Evolutionary conservation across 2,888 invertebrate species (phyloP).

Genomic region (Amphimallon solstitiale): DNA sequence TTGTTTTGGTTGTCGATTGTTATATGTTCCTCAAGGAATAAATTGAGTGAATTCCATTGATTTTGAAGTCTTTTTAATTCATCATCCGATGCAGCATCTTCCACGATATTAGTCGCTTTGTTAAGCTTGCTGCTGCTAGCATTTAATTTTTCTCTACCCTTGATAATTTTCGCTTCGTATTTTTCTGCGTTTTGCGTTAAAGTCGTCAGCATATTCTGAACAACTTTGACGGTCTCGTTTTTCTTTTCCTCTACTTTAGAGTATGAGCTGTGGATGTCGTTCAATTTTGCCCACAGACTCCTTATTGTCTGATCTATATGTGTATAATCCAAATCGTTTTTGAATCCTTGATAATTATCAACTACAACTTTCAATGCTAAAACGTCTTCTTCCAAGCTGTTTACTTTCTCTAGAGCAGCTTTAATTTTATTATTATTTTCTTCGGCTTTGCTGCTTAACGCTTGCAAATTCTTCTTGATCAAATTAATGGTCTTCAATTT

Average conservation of each 20-base stretch:
- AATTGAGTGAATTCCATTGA: constrained; percentile 31
- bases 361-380: constrained; percentile 35
- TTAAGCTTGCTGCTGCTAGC: neutral
- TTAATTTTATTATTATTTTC: constrained; percentile 40
- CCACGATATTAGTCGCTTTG: neutral
- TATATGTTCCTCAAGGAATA: constrained; percentile 18
- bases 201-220: constrained; percentile 42
- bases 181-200: constrained; percentile 38
- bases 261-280: constrained; percentile 37
- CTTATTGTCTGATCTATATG: constrained; percentile 42
- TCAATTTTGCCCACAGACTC: constrained; percentile 42
- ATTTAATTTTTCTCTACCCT: constrained; percentile 20
- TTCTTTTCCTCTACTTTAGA: constrained; percentile 38
- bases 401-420: constrained; percentile 38
- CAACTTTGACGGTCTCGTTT: constrained; percentile 40
- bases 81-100: constrained; percentile 10
- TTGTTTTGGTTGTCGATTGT: constrained; percentile 21
- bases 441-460: constrained; percentile 41
- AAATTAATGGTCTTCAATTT: constrained; percentile 36
- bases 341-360: constrained; percentile 35
- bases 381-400: constrained; percentile 40
- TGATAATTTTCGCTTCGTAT: constrained; percentile 12
- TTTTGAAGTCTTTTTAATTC: constrained; percentile 25
- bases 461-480: constrained; percentile 43
- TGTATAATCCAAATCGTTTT: constrained; percentile 35